Base-by-base conservation (phyloP, 2,113 vertebrate genomes). In the Hyperopisus bebe region DNA sequence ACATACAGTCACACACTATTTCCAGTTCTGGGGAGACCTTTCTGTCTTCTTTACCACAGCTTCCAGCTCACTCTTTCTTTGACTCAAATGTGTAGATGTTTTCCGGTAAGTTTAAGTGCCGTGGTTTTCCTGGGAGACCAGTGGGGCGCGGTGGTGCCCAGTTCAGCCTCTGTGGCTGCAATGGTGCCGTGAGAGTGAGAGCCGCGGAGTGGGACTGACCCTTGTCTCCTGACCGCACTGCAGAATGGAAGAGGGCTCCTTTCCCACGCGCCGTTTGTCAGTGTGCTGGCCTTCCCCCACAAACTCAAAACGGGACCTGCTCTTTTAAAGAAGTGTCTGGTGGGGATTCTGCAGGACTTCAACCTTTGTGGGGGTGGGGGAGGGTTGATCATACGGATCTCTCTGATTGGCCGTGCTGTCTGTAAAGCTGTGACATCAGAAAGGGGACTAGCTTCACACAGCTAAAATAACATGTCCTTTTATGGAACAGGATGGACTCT, bases 391-490 rank as follows among this genome's bases (percentile, higher is more conserved):
- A 89, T 91, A 92, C 91, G 83, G 21, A 27, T 1, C 44, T 85
- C 55, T 70, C 89, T 86, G 91, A 93, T 96, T 96, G 95, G 96
- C 91, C 51, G 39, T 50, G 50, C 66, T 86, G 42, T 55, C 21
- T 91, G 86, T 87, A 91, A 93, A 90, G 89, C 90, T 50, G 91
- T 94, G 91, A 94, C 93, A 92, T 95, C 95, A 96, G 91, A 74
- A 31, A 1, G 92, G 92, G 92, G 94, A 94, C 94, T 93, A 92
- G 93, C 94, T 92, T 89, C 92, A 90, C 89, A 92, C 91, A 94
- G 94, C 94, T 96, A 95, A 95, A 96, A 96, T 96, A 96, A 96
- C 96, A 96, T 96, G 88, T 94, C 96, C 96, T 95, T 96, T 92
- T 96, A 96, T 88, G 90, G 90, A 66, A 74, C 89, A 85, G 62